Percentiles rank a stretch among this genome's conserved stretches.
These are phyloP conservation scores for Eustalomyia histrio DNA, from an alignment of 2,888 invertebrate species.

Conservation along the genomic window DNA sequence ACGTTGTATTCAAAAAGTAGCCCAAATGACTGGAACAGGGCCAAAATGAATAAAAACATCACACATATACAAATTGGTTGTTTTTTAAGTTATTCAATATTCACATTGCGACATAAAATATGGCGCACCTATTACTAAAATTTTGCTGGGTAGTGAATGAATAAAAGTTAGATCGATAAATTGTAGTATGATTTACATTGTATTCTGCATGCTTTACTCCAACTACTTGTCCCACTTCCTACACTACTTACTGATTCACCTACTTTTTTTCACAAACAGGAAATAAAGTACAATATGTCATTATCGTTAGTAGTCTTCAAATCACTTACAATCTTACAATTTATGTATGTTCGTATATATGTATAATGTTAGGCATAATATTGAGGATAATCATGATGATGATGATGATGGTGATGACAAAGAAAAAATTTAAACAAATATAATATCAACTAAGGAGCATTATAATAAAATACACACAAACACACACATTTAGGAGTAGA, in stretches of 20 bases:
- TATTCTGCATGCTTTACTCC: not conserved
- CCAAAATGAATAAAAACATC: too few species aligned
- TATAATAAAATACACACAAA: not conserved
- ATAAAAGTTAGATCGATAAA: slow-evolving; percentile 2
- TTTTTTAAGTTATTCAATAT: too few species aligned
- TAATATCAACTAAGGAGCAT: not conserved
- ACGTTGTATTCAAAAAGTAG: too few species aligned
- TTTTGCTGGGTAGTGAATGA: not conserved
- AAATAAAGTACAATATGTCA: slow-evolving; percentile 35
- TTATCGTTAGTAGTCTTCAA: not conserved
- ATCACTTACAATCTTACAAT: not conserved
- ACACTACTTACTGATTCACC: not conserved
- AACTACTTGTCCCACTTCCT: not conserved
- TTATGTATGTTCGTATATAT: not conserved
- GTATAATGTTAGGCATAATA: not conserved
- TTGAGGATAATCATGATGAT: slow-evolving; percentile 8
- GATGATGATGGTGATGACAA: slow-evolving; percentile 5
- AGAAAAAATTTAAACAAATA: not conserved
- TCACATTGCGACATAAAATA: too few species aligned
- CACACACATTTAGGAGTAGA: too few species aligned
- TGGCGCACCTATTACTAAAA: too few species aligned
- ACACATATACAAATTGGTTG: too few species aligned
- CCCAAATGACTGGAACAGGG: too few species aligned
- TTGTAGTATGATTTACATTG: slow-evolving; percentile 1
- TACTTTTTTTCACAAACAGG: slow-evolving; percentile 15